phyloP scores from a whole-genome alignment of 1,140 invertebrate genomes.

The Callitettix versicolor region DNA sequence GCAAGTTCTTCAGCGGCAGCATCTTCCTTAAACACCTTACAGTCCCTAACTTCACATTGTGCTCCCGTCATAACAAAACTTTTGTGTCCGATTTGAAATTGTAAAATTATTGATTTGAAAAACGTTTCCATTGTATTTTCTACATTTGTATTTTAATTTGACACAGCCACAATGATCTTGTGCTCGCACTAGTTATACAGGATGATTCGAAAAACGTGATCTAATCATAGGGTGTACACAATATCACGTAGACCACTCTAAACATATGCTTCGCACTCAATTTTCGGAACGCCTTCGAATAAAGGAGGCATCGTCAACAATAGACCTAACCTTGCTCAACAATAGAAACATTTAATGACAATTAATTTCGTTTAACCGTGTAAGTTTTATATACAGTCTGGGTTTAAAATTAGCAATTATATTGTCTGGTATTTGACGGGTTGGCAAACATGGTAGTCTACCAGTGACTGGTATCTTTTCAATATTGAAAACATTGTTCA shows the following conservation, averaged over 20 bases:
- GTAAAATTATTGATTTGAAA: slow-evolving; percentile 14
- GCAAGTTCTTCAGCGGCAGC: no score
- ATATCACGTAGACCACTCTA: slow-evolving; percentile 8
- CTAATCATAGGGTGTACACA: slow-evolving; percentile 5
- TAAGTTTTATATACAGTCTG: no score
- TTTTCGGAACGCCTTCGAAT: neutral
- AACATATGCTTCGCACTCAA: slow-evolving; percentile 6
- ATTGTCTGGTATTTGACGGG: no score
- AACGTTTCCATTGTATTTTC: slow-evolving; percentile 2
- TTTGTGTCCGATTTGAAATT: neutral
- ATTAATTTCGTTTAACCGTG: no score
- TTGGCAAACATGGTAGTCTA: no score
- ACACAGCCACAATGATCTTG: slow-evolving; percentile 11
- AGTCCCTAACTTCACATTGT: no score
- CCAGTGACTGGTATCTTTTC: no score
- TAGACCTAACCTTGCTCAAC: neutral
- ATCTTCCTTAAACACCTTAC: no score
- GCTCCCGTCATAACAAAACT: neutral
- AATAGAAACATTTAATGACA: no score
- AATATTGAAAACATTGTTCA: no score
- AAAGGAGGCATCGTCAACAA: slow-evolving; percentile 6
- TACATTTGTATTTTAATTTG: slow-evolving; percentile 7
- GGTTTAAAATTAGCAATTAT: no score
- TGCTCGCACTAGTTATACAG: slow-evolving; percentile 11
- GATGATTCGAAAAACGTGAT: slow-evolving; percentile 13